Percentiles rank a stretch among this genome's conserved stretches.
Evolutionary conservation across 2,888 invertebrate species (phyloP).

Genomic region (Cynaeus angustus): DNA sequence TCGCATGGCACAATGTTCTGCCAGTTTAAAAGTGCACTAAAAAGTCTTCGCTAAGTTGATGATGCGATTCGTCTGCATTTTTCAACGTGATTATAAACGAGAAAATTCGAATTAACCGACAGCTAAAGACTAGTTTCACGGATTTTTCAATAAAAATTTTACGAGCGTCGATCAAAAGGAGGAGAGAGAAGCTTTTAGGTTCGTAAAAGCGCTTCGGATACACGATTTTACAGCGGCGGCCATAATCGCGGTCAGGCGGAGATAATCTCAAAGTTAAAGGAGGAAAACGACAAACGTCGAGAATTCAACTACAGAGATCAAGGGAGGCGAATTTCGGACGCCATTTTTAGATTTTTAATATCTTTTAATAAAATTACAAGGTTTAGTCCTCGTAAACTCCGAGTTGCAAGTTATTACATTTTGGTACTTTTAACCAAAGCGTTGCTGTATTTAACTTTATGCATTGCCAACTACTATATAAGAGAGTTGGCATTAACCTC

Average conservation of each 20-base stretch:
- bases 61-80: slow-evolving; percentile 54
- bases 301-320: not conserved
- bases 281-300: not conserved
- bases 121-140: slow-evolving; percentile 15
- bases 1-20: slow-evolving; percentile 66
- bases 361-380: not conserved
- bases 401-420: too few species aligned
- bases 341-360: not conserved
- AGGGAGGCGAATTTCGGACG: not conserved
- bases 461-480: too few species aligned
- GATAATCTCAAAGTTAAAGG: not conserved
- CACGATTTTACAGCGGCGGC: slow-evolving; percentile 17
- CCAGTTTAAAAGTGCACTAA: slow-evolving; percentile 58
- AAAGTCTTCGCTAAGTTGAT: slow-evolving; percentile 56
- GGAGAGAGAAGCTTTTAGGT: slow-evolving; percentile 17
- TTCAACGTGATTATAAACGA: slow-evolving; percentile 27
- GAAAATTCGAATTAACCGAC: slow-evolving; percentile 23
- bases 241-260: slow-evolving; percentile 9
- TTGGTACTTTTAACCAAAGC: too few species aligned
- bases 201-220: slow-evolving; percentile 19
- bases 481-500: too few species aligned
- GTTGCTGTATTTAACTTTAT: too few species aligned
- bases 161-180: slow-evolving; percentile 19
- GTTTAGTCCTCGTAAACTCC: too few species aligned
- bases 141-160: slow-evolving; percentile 34